Evolutionary conservation across 2,888 invertebrate genomes (phyloP).

Genomic region (Cantharis rufa): DNA sequence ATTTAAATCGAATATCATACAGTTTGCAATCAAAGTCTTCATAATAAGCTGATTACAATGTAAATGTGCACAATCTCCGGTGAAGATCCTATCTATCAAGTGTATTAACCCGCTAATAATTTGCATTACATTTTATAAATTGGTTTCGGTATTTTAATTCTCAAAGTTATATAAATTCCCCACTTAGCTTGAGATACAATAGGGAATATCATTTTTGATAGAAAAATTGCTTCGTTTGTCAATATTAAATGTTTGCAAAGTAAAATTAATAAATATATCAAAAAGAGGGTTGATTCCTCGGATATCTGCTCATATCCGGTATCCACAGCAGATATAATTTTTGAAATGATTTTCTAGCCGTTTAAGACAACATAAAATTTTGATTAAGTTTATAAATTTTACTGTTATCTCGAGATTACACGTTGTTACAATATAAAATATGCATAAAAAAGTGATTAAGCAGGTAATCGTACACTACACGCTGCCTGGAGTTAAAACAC

Average conservation of each 20-base stretch:
- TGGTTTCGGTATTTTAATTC: not conserved
- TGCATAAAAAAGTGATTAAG: not conserved
- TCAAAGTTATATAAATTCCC: not conserved
- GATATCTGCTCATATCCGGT: not conserved
- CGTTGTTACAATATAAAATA: not conserved
- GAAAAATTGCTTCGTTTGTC: not conserved
- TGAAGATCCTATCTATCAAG: conserved; percentile 7
- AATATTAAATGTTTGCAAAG: not conserved
- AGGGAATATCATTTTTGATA: not conserved
- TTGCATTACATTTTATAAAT: not conserved
- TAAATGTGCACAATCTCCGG: conserved; percentile 17
- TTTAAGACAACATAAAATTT: not conserved
- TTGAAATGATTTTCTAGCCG: not conserved
- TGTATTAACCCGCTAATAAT: not conserved
- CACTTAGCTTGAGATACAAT: not conserved
- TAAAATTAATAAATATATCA: not conserved
- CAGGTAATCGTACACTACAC: not conserved
- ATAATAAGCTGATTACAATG: not conserved
- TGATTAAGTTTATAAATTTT: not conserved
- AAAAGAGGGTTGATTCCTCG: not conserved
- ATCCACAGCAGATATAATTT: not conserved
- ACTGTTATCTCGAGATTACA: not conserved
- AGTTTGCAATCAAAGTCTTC: not conserved
- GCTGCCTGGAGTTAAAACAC: not conserved
- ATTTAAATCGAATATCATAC: not conserved